Base-by-base conservation (phyloP, 2,113 vertebrate species). In the Potamarius usumacintae region DNA sequence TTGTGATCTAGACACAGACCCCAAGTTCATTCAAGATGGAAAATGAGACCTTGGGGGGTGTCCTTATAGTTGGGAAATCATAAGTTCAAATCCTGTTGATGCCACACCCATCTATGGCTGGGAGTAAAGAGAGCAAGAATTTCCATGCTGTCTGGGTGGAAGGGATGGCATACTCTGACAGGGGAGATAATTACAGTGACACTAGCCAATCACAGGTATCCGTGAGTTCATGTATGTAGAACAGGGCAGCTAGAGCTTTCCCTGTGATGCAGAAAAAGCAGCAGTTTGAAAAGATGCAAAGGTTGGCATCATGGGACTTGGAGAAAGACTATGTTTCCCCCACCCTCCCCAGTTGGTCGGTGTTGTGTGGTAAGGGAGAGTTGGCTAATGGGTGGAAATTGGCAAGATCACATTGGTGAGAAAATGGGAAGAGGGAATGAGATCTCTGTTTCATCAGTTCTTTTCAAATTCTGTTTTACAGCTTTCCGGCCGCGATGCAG, bases 401-500 rank as follows among this genome's bases (percentile, higher is more conserved):
- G 20, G 5, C 74, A 52, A 25, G 48, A 52, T 9, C 5, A 52
- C 20, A 74, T 10, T 74, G 18, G 9, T 9, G 71, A 22, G 71
- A 57, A 34, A 60, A 58, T 48, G 5, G 30, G 10, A 0, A 14
- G 5, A 22, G 5, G 15, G 14, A 52, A 63, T 53, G 12, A 53
- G 71, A 22, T 78, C 10, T 52, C 14, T 0, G 48, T 30, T 57
- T 65, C 7, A 60, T 89, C 18, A 50, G 5, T 71, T 53, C 2
- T 52, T 55, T 62, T 69, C 30, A 84, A 15, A 80, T 76, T 93
- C 85, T 65, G 89, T 77, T 90, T 89, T 83, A 30, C 89, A 97
- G 96, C 85, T 89, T 71, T 94, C 89, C 84, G 87, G 84, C 91
- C 91, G 86, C 30, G 88, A 91, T 48, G 22, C 81, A 53, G 90